Conservation (phyloP, 2,797 vertebrate species). For the Lophotriccus pileatus region DNA sequence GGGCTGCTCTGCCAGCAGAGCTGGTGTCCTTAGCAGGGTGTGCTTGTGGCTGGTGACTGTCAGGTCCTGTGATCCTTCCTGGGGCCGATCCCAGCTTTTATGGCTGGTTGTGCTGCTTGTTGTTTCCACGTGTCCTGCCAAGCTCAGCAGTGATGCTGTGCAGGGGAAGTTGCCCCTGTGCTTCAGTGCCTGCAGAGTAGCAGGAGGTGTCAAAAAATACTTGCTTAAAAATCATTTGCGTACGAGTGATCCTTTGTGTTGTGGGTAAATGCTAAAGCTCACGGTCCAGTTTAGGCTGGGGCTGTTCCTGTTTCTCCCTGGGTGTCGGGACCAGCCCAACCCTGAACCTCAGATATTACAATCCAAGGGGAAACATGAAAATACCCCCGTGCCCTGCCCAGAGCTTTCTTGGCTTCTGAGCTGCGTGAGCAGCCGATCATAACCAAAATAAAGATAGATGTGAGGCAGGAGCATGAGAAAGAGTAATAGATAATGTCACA, state of each 20-base stretch:
- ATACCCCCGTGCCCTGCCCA: background rate
- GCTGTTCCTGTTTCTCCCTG: background rate
- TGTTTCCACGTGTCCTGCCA: rapidly evolving
- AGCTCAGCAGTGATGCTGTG: background rate
- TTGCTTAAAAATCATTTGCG: background rate
- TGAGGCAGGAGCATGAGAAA: background rate
- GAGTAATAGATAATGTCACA: slow-evolving; percentile 5
- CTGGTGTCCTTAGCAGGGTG: rapidly evolving
- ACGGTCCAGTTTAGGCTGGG: background rate
- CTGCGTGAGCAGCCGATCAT: background rate
- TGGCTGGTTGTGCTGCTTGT: background rate
- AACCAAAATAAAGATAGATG: background rate
- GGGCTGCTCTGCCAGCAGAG: background rate
- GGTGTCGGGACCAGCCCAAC: background rate
- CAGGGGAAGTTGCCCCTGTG: rapidly evolving
- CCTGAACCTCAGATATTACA: background rate
- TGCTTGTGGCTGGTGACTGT: rapidly evolving
- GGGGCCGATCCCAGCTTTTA: background rate
- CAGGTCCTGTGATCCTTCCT: rapidly evolving
- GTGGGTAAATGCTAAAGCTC: background rate
- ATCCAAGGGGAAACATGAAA: background rate
- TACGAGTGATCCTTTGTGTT: background rate
- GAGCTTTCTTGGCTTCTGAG: background rate
- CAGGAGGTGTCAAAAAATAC: background rate
- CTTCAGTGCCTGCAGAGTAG: background rate